phyloP scores from a whole-genome alignment of 2,888 invertebrate species.

The Pammene aurita region DNA sequence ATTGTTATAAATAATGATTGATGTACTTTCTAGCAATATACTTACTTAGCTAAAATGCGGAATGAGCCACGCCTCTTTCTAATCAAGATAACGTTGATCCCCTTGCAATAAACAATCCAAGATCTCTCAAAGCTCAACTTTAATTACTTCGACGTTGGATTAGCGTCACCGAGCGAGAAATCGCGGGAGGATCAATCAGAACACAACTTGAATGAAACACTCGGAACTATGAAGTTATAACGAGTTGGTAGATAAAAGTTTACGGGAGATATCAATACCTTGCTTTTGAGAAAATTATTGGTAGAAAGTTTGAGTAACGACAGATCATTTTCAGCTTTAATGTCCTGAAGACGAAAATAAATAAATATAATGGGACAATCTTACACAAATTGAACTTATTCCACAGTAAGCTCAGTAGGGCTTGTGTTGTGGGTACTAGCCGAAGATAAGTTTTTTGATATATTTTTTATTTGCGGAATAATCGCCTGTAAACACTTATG shows the following conservation, averaged over 20 bases:
- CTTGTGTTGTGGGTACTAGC: no score
- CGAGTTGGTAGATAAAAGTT: slow-evolving; percentile 4
- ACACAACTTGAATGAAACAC: slow-evolving; percentile 13
- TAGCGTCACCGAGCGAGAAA: slow-evolving; percentile 2
- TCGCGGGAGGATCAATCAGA: slow-evolving; percentile 28
- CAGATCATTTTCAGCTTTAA: not conserved
- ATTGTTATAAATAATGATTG: not conserved
- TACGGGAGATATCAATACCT: slow-evolving; percentile 2
- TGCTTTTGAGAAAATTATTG: slow-evolving; percentile 5
- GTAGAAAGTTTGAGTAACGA: not conserved
- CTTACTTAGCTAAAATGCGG: no score
- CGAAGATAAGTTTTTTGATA: no score
- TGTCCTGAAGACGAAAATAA: not conserved
- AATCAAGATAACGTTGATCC: not conserved
- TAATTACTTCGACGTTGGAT: slow-evolving; percentile 33
- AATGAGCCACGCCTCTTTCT: not conserved
- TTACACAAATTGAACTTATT: no score
- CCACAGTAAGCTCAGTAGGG: no score
- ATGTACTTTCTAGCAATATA: no score
- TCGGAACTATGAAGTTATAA: slow-evolving; percentile 10
- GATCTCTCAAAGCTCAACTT: slow-evolving; percentile 22
- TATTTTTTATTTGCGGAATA: no score
- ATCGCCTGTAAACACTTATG: no score
- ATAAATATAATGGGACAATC: no score
- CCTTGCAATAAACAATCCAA: slow-evolving; percentile 16